Evolutionary conservation across 92 coral and sea anemone genomes (phyloP), one percentile per base, ranked within the genome.

Genomic region (Desmophyllum pertusum): DNA sequence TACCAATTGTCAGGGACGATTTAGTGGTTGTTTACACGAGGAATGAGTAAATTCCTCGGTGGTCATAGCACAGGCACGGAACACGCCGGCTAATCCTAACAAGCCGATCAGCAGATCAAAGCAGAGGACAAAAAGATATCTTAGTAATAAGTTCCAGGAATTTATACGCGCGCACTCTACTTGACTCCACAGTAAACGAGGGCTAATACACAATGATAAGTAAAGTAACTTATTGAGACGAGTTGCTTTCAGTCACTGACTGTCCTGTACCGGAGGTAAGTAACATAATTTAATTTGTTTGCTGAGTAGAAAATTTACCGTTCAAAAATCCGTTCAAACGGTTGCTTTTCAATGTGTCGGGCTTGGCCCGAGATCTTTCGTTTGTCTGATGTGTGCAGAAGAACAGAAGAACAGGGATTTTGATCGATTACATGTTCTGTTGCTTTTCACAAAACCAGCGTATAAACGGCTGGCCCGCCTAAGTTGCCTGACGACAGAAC

Each of bases 21-120:
- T 17, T 30, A 35, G 39, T 59, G 70, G 23, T 45, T 77, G 70
- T 77, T 61, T 77, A 39, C 81, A 57, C 38, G 45, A 57, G 38
- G 35, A 50, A 37, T 36, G 67, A 67, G 48, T 45, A 50, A 80
- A 80, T 80, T 80, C 84, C 84, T 68, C n/a, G 72, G 84, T 80
- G 40, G 84, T 51, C 84, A 68, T 42, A 59, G 84, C 77, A 27
- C n/a, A 38, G 6, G 62, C 45, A 35, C 50, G 50, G 84, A 68
- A 23, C 48, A 30, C 29, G 75, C 84, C 45, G 75, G 7, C 63
- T 68, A 67, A 80, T 67, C 84, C 84, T 10, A 4, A 69, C 52
- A 63, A 48, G 64, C 40, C 27, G 84, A 80, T 80, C 46, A 80
- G 3, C n/a, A 23, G 76, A 62, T 80, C n/a, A 67, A 14, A 72